These are phyloP conservation scores for Drosophila melanogaster DNA, from an alignment of 1,140 invertebrate genomes.

Conservation along the genomic window Release_6_plus_ISO1_MT NT_037436.4:3950501-3951000, in stretches of 20 bases:
- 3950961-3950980: conserved; percentile 20
- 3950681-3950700: conserved; percentile 71
- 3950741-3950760: neutral
- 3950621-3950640: conserved; percentile 3
- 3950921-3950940: conserved; percentile 31
- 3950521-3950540: conserved; percentile 77
- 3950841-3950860: conserved; percentile 61
- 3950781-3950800: conserved; percentile 58
- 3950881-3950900: neutral
- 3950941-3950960: conserved; percentile 23
- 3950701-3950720: conserved; percentile 38
- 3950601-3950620: neutral
- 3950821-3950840: conserved; percentile 44
- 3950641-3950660: conserved; percentile 78
- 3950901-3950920: neutral
- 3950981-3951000: conserved; percentile 11
- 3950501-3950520: conserved; percentile 81
- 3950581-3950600: conserved; percentile 3
- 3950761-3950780: conserved; percentile 54
- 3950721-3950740: conserved; percentile 5
- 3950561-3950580: conserved; percentile 9
- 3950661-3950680: conserved; percentile 82
- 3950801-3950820: conserved; percentile 66
- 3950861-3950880: conserved; percentile 29
- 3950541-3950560: conserved; percentile 27